Conservation (phyloP, 2,113 vertebrate genomes). For the Dasyurus viverrinus region DNA sequence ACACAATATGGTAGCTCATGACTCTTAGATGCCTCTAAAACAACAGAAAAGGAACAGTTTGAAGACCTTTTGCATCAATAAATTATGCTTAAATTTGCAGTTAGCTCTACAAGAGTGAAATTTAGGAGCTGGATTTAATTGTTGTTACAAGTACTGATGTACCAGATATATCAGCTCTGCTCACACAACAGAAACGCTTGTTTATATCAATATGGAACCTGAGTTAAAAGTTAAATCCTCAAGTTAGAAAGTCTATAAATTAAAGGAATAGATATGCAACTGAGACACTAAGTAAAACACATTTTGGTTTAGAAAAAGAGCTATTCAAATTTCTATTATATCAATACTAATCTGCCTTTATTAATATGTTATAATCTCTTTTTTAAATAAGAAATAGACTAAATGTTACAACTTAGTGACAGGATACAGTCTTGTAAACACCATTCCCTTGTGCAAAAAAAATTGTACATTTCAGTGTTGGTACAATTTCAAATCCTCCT, state of each 20-base stretch:
- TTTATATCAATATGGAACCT: conserved; percentile 2
- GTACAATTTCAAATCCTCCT: conserved; percentile 29
- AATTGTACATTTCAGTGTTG: conserved; percentile 29
- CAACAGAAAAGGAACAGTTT: conserved; percentile 38
- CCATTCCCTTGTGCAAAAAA: neutral
- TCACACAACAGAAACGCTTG: neutral
- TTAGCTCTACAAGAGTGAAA: conserved; percentile 7
- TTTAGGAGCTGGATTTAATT: neutral
- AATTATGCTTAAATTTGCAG: neutral
- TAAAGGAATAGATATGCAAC: conserved; percentile 9
- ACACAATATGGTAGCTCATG: conserved; percentile 17
- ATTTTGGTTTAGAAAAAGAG: neutral
- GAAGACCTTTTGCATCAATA: conserved; percentile 11
- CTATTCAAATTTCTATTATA: neutral
- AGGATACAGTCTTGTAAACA: conserved; percentile 11
- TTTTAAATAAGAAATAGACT: conserved; percentile 11
- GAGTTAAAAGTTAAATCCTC: conserved; percentile 8
- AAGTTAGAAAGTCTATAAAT: conserved; percentile 7
- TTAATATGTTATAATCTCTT: conserved; percentile 18
- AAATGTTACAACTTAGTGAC: conserved; percentile 4
- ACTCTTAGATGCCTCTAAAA: conserved; percentile 10
- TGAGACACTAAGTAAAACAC: neutral
- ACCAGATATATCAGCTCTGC: neutral
- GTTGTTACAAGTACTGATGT: neutral
- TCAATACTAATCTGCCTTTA: neutral